Conservation (phyloP, 2,113 vertebrate species). For the Nothobranchius kuhntae region DNA sequence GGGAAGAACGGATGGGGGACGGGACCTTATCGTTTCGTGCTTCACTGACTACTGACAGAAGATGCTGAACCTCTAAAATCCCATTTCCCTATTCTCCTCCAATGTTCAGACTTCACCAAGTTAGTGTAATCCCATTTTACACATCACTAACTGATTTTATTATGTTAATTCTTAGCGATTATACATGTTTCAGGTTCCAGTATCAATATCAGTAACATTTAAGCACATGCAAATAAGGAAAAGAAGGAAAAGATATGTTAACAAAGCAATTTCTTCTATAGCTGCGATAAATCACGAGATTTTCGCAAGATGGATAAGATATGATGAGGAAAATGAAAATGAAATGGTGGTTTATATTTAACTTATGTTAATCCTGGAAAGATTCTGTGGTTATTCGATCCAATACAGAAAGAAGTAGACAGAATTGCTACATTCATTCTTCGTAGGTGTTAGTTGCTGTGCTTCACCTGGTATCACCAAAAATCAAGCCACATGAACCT, state of each 20-base stretch:
- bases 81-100: slow-evolving; percentile 9
- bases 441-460: too few species aligned
- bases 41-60: slow-evolving; percentile 23
- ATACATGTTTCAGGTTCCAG: slow-evolving; percentile 2
- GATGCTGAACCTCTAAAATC: slow-evolving; percentile 19
- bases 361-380: too few species aligned
- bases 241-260: slow-evolving; percentile 6
- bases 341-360: background rate
- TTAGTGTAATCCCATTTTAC: slow-evolving; percentile 54
- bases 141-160: slow-evolving; percentile 41
- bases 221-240: slow-evolving; percentile 40
- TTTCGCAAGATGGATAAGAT: background rate
- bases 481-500: too few species aligned
- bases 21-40: slow-evolving; percentile 12
- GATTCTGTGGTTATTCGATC: too few species aligned
- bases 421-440: too few species aligned
- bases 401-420: too few species aligned
- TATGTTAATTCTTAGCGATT: slow-evolving; percentile 8
- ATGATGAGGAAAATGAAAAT: background rate
- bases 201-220: slow-evolving; percentile 44
- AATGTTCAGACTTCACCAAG: slow-evolving; percentile 19
- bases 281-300: background rate
- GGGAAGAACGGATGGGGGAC: background rate
- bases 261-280: slow-evolving; percentile 2
- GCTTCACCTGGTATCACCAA: too few species aligned